Base-by-base conservation (phyloP, 2,113 vertebrate genomes). In the Syngnathus typhle region DNA sequence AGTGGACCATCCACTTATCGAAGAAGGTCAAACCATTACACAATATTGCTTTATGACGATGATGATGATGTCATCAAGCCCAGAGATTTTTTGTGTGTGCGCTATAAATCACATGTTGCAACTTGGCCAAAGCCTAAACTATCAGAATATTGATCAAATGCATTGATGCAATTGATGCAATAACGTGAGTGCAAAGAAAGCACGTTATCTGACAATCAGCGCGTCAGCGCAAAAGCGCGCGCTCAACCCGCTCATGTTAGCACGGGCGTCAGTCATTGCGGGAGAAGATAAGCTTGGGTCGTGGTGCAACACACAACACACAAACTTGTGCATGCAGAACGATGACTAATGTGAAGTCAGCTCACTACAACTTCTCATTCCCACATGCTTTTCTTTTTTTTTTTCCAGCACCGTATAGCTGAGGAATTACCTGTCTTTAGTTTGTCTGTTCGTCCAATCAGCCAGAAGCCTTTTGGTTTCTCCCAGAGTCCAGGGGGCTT, bases 381-480 rank as follows among this genome's bases (percentile, higher is more conserved):
- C 60, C 19, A 41, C 60, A 41, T 32, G 27, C 3, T 32, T 32
- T 32, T 32, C 0, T 32, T 27, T 27, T 32, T 32, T 32, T 32
- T 32, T 32, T 36, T 11, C 1, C 21, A 3, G 15, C 12, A 46
- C 15, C 44, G 12, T 15, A 46, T 46, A 46, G 44, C 1, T 18
- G 44, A 52, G 19, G 47, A 19, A 62, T 39, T 92, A 94, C 94
- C 95, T 94, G 92, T 76, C 87, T 83, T 88, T 0, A 67, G 58
- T 78, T 92, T 92, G 61, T 89, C 90, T 21, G 78, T 39, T 1
- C 78, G 89, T 85, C 91, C 90, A 56, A 94, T 93, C 67, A 85
- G 90, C 93, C 94, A 94, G 70, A 90, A 81, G 65, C 91, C 80
- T 77, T 87, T 89, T 59, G 83, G 44, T 84, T 86, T 93, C 69